Base-by-base conservation (phyloP, 2,113 vertebrate species). In the Lasiurus borealis region DNA sequence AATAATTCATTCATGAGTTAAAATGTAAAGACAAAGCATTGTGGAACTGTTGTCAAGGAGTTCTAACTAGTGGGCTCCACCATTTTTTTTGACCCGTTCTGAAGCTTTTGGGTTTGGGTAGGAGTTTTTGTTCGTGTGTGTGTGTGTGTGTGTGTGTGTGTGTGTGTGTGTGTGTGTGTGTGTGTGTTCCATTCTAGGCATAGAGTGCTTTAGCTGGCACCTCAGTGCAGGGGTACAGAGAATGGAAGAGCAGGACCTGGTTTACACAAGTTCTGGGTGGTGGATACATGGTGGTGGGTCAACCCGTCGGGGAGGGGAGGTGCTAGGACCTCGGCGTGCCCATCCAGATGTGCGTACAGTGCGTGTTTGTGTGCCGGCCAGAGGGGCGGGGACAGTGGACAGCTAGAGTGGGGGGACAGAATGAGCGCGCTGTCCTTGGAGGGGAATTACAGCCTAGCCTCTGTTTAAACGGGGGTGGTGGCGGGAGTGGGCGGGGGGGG, bases 11-110 rank as follows among this genome's bases (percentile, higher is more conserved):
- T 19, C n/a, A 50, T 40, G 50, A 88, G 48, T 46, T 83, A 36
- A 83, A 84, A 93, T 57, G 64, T 34, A 93, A 85, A 69, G 78
- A 9, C 48, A 77, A 94, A 92, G 76, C 34, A 52, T 75, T 23
- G 50, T 66, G 72, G 71, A 40, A 48, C 36, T 62, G 4, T 27
- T 80, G 34, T 90, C 66, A 54, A 59, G 2, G 29, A 8, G 27
- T 48, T 96, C 68, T 87, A 48, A 95, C 76, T 68, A 82, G 40
- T n/a, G 73, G 66, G 21, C 21, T 80, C 29, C 62, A 75, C 36
- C 91, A 21, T 88, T 89, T 88, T 48, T 48, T 86, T 87, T 73
- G 27, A 81, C 15, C 10, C 7, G 23, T 64, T 54, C 52, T 54
- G 36, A 84, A 18, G 69, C 57, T 21, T 78, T 88, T 86, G 62